These are phyloP conservation scores for Apodemus sylvaticus DNA, from an alignment of 2,113 vertebrate species.

Conservation along the genomic window DNA sequence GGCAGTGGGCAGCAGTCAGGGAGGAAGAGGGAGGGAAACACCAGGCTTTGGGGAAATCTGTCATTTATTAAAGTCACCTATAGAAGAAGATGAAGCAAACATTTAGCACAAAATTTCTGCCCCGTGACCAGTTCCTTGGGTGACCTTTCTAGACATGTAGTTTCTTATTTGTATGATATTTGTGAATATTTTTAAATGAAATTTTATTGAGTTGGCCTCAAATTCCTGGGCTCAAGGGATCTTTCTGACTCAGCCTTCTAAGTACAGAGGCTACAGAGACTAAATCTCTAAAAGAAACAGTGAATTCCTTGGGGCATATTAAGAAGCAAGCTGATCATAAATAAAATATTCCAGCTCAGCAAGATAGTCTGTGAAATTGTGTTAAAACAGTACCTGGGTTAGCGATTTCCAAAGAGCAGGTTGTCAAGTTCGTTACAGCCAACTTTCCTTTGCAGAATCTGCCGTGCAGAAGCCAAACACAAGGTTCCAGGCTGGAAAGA, in stretches of 20 bases:
- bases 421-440: neutral
- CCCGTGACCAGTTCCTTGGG: neutral
- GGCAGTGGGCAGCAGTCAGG: neutral
- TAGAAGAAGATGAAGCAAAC: neutral
- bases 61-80: conserved; percentile 5
- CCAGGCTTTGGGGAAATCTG: neutral
- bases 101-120: neutral
- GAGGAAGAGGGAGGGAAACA: neutral
- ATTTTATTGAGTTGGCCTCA: neutral
- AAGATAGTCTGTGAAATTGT: neutral
- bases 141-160: neutral
- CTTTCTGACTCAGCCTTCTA: neutral
- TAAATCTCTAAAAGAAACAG: neutral
- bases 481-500: neutral
- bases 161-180: neutral
- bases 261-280: neutral
- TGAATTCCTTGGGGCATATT: conserved; percentile 6
- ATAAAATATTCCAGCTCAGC: neutral
- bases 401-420: neutral
- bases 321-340: neutral
- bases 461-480: neutral
- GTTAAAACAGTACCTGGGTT: neutral
- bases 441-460: neutral
- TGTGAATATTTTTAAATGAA: neutral
- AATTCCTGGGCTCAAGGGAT: neutral